Conservation (phyloP, 2,888 invertebrate species). For the Agonopterix subpropinquella region DNA sequence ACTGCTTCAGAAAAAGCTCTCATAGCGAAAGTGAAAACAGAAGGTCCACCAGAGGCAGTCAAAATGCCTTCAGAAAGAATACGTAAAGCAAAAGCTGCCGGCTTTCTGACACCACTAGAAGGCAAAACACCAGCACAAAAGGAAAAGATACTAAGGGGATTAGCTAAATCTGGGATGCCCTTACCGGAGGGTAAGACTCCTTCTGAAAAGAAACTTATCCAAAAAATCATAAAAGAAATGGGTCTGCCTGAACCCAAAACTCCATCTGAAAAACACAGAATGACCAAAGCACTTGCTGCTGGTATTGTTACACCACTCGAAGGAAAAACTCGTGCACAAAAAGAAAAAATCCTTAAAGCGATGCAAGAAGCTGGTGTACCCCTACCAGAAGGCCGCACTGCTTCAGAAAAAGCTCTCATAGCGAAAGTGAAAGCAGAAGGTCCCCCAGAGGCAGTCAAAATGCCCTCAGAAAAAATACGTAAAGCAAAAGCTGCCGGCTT, state of each 20-base stretch:
- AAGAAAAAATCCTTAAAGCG: slow-evolving; percentile 21
- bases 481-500: slow-evolving; percentile 15
- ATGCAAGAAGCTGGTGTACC: slow-evolving; percentile 20
- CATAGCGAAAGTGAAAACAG: slow-evolving; percentile 15
- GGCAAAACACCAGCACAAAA: slow-evolving; percentile 21
- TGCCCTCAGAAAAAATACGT: slow-evolving; percentile 14
- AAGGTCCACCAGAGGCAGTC: slow-evolving; percentile 17
- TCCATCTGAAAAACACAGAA: slow-evolving; percentile 19
- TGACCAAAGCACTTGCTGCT: slow-evolving; percentile 21
- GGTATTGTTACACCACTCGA: slow-evolving; percentile 22
- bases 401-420: slow-evolving; percentile 22
- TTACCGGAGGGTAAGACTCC: slow-evolving; percentile 25
- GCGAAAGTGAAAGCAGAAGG: slow-evolving; percentile 15
- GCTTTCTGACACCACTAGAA: slow-evolving; percentile 24
- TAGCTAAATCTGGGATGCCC: slow-evolving; percentile 6
- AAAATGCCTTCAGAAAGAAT: slow-evolving; percentile 19
- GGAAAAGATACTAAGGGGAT: slow-evolving; percentile 10
- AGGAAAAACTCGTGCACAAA: slow-evolving; percentile 20
- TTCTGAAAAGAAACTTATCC: slow-evolving; percentile 28
- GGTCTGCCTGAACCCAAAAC: slow-evolving; percentile 24
- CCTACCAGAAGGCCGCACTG: slow-evolving; percentile 24
- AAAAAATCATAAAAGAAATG: slow-evolving; percentile 15
- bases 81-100: slow-evolving; percentile 15
- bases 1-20: slow-evolving; percentile 23
- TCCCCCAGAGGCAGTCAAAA: background rate